These are phyloP conservation scores for Amblyornis subalaris DNA, from an alignment of 2,113 vertebrate species.

Conservation along the genomic window DNA sequence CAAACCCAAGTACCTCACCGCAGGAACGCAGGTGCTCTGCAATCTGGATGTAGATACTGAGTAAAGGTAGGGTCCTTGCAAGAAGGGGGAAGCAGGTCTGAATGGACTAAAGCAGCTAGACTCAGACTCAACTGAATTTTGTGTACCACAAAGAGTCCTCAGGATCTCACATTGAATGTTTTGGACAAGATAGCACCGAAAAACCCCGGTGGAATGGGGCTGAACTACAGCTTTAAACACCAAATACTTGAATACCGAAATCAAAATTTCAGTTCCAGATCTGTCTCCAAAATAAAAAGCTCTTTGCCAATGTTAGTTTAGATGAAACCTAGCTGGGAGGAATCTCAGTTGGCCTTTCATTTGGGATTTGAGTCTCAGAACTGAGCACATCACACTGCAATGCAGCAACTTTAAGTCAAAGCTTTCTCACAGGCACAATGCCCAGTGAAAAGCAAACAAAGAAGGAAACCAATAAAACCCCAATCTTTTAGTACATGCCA, in stretches of 20 bases:
- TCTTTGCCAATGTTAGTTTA: background rate
- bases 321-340: background rate
- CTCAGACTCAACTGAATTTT: background rate
- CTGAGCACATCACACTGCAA: background rate
- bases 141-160: background rate
- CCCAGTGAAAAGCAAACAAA: background rate
- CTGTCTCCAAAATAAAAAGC: background rate
- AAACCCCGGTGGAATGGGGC: background rate
- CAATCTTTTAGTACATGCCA: background rate
- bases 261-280: background rate
- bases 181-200: background rate
- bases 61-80: background rate
- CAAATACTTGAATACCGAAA: background rate
- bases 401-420: background rate
- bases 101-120: background rate
- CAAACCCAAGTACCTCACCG: background rate
- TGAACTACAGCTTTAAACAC: background rate
- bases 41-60: background rate
- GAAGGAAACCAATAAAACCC: background rate
- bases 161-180: background rate
- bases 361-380: background rate
- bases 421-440: background rate
- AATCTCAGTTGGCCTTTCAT: background rate
- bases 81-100: background rate
- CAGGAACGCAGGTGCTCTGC: background rate